A percentile compares a stretch with the other conserved stretches of the same genome.
phyloP scores from a whole-genome alignment of 2,797 vertebrate species.

The Capromys pilorides region DNA sequence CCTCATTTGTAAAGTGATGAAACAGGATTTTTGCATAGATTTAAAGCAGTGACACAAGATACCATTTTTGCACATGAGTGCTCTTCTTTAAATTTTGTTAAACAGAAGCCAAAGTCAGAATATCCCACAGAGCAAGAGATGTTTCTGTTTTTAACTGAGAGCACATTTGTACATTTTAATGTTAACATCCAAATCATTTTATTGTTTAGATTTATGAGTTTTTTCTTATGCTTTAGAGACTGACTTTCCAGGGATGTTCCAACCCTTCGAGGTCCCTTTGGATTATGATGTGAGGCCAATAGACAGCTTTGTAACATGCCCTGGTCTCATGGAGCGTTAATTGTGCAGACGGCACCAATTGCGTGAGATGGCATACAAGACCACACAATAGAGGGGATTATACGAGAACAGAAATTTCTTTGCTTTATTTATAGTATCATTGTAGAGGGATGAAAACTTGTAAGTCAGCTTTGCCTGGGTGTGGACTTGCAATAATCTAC shows the following conservation, averaged over 20 bases:
- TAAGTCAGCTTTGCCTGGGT: constrained; percentile 68
- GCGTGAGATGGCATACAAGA: constrained; percentile 63
- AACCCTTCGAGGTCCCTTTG: not conserved
- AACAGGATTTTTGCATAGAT: not conserved
- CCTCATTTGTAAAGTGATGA: not conserved
- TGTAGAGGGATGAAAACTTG: constrained; percentile 75
- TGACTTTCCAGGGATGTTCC: not conserved
- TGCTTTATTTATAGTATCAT: constrained; percentile 73
- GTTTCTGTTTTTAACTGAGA: not conserved
- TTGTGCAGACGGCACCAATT: constrained; percentile 17
- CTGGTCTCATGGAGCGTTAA: not conserved
- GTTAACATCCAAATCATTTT: not conserved
- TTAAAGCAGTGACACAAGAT: not conserved
- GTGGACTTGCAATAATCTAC: constrained; percentile 74
- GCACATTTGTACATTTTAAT: not conserved
- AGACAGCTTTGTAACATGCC: not conserved
- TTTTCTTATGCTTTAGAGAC: not conserved
- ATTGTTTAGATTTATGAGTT: not conserved
- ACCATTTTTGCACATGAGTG: not conserved
- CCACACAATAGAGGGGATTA: constrained; percentile 70
- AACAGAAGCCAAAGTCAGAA: not conserved
- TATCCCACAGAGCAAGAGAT: not conserved
- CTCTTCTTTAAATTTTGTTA: constrained; percentile 41
- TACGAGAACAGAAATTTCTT: constrained; percentile 62
- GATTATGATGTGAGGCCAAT: not conserved